phyloP scores from a whole-genome alignment of 2,797 vertebrate genomes.

The Cirrhinus molitorella region DNA sequence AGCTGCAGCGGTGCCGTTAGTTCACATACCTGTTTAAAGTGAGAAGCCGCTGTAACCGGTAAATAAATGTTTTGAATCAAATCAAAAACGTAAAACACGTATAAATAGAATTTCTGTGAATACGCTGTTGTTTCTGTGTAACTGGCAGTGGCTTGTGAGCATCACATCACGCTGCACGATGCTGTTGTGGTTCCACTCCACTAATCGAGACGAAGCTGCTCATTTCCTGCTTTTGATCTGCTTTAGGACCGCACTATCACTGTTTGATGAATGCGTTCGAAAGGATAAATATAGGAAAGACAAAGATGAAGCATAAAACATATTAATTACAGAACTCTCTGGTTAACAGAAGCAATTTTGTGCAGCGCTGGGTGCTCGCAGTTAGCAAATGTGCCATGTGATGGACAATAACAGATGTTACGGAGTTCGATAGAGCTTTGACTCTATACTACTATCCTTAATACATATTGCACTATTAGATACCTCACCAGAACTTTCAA shows the following conservation, averaged over 20 bases:
- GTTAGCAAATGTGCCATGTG: not conserved
- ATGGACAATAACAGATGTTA: constrained; percentile 3
- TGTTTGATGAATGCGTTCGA: not conserved
- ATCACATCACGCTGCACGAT: constrained; percentile 33
- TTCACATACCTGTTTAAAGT: constrained; percentile 24
- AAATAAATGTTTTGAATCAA: not conserved
- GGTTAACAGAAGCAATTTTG: constrained; percentile 8
- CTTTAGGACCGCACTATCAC: not conserved
- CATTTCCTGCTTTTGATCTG: not conserved
- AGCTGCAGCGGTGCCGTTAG: not conserved
- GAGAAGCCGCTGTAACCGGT: not conserved
- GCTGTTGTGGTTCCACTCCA: not conserved
- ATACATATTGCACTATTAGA: not conserved
- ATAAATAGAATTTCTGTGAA: not conserved
- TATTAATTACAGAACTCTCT: not conserved
- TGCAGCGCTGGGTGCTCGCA: not conserved
- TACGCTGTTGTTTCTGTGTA: not conserved
- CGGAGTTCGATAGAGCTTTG: constrained; percentile 5
- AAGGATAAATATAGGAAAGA: not conserved
- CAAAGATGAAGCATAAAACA: not conserved
- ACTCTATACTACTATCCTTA: not conserved
- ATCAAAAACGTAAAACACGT: not conserved
- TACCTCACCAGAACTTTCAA: not conserved
- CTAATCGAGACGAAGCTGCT: not conserved
- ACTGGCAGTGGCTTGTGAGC: constrained; percentile 30